These are phyloP conservation scores for Euphydryas editha DNA, from an alignment of 2,888 invertebrate species.

Conservation along the genomic window DNA sequence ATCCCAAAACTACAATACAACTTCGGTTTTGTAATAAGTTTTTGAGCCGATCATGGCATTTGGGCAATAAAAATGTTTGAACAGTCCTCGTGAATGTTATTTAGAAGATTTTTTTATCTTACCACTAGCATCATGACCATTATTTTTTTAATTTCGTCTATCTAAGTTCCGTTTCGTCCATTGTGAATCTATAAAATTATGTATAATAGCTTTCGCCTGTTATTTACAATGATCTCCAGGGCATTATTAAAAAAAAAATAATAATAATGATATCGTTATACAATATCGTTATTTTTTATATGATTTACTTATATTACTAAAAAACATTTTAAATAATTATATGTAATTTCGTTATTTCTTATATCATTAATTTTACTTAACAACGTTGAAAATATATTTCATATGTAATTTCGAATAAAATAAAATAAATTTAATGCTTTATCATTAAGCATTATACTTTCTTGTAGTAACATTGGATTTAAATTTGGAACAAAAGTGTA, in stretches of 20 bases:
- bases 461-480: neutral
- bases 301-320: no score
- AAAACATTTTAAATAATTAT: no score
- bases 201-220: neutral
- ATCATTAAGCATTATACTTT: neutral
- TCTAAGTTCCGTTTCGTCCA: neutral
- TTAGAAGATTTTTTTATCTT: slow-evolving; percentile 39
- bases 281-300: no score
- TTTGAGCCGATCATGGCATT: slow-evolving; percentile 59
- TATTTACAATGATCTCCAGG: no score
- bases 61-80: slow-evolving; percentile 60
- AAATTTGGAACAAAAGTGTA: neutral
- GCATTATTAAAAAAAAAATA: no score
- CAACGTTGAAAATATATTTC: no score
- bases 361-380: no score
- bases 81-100: slow-evolving; percentile 43
- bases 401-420: no score
- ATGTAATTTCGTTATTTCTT: no score
- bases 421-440: neutral
- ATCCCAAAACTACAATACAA: slow-evolving; percentile 64
- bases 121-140: slow-evolving; percentile 2
- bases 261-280: no score
- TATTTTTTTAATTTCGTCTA: neutral
- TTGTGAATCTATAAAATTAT: neutral
- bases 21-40: slow-evolving; percentile 68